phyloP scores from a whole-genome alignment of 2,113 vertebrate genomes.

The Tychaedon coryphoeus region DNA sequence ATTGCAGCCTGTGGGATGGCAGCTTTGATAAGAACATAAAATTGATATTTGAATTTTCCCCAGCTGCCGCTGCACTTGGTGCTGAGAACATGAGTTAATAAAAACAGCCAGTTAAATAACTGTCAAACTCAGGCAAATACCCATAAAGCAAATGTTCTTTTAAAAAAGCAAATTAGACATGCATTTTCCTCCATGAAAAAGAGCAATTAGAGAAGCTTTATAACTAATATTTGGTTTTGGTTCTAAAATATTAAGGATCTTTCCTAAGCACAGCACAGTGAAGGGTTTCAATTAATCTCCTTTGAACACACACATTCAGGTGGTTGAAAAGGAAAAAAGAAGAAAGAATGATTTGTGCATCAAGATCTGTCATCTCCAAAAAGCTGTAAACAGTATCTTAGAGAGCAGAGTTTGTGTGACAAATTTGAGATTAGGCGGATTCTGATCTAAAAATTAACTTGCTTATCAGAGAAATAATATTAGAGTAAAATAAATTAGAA shows the following conservation, averaged over 20 bases:
- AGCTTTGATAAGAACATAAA: slow-evolving; percentile 46
- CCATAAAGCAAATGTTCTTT: slow-evolving; percentile 56
- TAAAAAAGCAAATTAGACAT: slow-evolving; percentile 65
- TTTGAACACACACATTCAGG: slow-evolving; percentile 44
- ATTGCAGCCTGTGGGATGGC: not conserved
- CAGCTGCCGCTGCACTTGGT: slow-evolving; percentile 62
- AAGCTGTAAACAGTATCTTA: slow-evolving; percentile 49
- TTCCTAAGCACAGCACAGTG: not conserved
- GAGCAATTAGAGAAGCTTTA: slow-evolving; percentile 66
- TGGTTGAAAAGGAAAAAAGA: slow-evolving; percentile 29
- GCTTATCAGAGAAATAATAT: slow-evolving; percentile 74
- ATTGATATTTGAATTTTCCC: slow-evolving; percentile 60
- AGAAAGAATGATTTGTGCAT: slow-evolving; percentile 9
- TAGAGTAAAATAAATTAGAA: slow-evolving; percentile 72
- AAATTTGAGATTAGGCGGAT: slow-evolving; percentile 35
- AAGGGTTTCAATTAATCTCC: slow-evolving; percentile 49
- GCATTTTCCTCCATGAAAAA: slow-evolving; percentile 59
- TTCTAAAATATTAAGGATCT: slow-evolving; percentile 33
- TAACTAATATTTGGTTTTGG: slow-evolving; percentile 68
- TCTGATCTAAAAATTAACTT: slow-evolving; percentile 58
- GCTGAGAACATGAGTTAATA: slow-evolving; percentile 66
- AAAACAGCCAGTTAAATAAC: slow-evolving; percentile 73
- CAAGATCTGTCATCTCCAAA: slow-evolving; percentile 25
- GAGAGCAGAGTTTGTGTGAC: slow-evolving; percentile 45
- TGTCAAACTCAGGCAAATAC: slow-evolving; percentile 69